phyloP scores from a whole-genome alignment of 2,113 vertebrate species.

The Vireo altiloquus region DNA sequence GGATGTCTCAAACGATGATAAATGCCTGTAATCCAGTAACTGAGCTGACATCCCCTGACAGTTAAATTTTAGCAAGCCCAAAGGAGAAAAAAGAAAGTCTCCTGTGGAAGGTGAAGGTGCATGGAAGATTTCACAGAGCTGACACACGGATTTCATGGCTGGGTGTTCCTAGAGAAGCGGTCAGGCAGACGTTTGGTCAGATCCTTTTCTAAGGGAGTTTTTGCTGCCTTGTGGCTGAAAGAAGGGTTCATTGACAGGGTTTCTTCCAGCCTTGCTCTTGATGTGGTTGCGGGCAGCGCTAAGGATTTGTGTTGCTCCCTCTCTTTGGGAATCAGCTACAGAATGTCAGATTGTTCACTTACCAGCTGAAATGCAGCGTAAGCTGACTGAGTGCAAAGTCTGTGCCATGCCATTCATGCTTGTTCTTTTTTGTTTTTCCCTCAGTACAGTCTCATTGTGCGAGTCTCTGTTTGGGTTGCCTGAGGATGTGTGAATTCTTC shows the following conservation, averaged over 20 bases:
- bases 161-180: background rate
- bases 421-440: conserved; percentile 26
- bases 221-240: background rate
- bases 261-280: background rate
- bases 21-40: background rate
- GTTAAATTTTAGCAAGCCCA: background rate
- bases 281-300: background rate
- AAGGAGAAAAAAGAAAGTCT: background rate
- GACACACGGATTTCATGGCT: background rate
- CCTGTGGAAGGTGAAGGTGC: background rate
- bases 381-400: background rate
- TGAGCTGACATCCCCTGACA: background rate
- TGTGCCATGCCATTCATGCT: background rate
- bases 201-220: background rate
- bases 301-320: background rate
- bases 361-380: background rate
- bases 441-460: background rate
- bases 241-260: background rate
- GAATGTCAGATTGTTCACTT: background rate
- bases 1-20: background rate
- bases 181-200: background rate
- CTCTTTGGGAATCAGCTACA: background rate
- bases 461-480: background rate
- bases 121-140: background rate
- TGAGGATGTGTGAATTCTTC: conserved; percentile 13